These are phyloP conservation scores for Manis crassicaudata DNA, from an alignment of 2,797 vertebrate genomes.

Conservation along the genomic window DNA sequence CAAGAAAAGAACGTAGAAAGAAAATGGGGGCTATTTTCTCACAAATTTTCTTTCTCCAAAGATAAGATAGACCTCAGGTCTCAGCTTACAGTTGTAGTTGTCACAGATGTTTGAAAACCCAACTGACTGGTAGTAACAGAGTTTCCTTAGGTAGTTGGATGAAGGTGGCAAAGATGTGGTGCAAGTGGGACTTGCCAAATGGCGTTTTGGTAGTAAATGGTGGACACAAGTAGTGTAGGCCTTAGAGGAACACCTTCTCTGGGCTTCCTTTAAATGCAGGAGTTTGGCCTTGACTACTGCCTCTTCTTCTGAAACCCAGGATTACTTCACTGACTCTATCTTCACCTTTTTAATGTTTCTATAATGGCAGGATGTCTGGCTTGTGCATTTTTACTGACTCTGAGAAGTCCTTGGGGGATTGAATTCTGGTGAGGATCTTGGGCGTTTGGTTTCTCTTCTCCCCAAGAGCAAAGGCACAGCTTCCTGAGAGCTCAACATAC, in stretches of 20 bases:
- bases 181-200: background rate
- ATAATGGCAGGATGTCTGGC: background rate
- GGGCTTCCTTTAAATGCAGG: background rate
- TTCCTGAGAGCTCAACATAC: background rate
- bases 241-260: background rate
- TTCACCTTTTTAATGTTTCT: background rate
- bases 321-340: background rate
- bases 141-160: background rate
- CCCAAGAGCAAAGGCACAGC: constrained; percentile 1
- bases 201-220: background rate
- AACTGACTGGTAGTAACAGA: background rate
- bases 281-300: background rate
- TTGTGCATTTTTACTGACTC: constrained; percentile 38
- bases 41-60: constrained; percentile 33
- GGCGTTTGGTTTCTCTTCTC: constrained; percentile 22
- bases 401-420: constrained; percentile 1
- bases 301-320: constrained; percentile 19
- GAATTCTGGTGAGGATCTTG: background rate
- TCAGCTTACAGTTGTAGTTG: background rate
- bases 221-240: background rate
- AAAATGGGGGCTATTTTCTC: background rate
- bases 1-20: background rate
- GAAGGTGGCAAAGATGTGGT: background rate
- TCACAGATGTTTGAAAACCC: background rate
- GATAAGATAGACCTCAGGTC: background rate